phyloP scores from a whole-genome alignment of 2,888 invertebrate genomes.

The Polylopha cassiicola region DNA sequence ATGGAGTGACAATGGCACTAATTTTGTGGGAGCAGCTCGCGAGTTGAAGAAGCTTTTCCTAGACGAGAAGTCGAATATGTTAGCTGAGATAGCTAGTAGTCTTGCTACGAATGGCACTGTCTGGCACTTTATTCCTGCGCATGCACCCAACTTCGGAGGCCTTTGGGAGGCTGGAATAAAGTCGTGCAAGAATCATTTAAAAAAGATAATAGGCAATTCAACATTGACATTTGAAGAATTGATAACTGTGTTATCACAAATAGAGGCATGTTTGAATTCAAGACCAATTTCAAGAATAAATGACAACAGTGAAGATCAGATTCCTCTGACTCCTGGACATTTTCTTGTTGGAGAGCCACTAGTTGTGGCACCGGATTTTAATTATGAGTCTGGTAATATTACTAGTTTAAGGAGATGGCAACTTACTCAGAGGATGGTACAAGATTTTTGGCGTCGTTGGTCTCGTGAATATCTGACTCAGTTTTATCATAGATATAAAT shows the following conservation, averaged over 20 bases:
- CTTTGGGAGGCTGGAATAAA: too few species aligned
- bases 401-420: constrained; percentile 22
- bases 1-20: constrained; percentile 21
- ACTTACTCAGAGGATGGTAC: constrained; percentile 17
- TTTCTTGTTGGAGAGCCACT: constrained; percentile 25
- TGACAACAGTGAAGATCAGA: constrained; percentile 12
- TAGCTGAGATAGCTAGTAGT: not conserved
- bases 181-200: constrained; percentile 7
- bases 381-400: constrained; percentile 9
- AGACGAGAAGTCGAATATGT: not conserved
- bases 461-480: constrained; percentile 16
- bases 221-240: constrained; percentile 23
- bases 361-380: constrained; percentile 15
- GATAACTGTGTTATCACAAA: constrained; percentile 19
- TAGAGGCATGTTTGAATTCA: constrained; percentile 24
- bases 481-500: constrained; percentile 13
- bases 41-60: constrained; percentile 2
- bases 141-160: not conserved
- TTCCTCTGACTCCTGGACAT: constrained; percentile 24
- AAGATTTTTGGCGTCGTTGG: constrained; percentile 22
- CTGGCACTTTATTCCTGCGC: constrained; percentile 2
- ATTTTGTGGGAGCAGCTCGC: constrained; percentile 4
- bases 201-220: constrained; percentile 8
- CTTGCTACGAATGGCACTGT: constrained; percentile 1
- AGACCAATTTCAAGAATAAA: constrained; percentile 7